phyloP scores from a whole-genome alignment of 2,797 vertebrate species.

The Enteromius trimaculatus region DNA sequence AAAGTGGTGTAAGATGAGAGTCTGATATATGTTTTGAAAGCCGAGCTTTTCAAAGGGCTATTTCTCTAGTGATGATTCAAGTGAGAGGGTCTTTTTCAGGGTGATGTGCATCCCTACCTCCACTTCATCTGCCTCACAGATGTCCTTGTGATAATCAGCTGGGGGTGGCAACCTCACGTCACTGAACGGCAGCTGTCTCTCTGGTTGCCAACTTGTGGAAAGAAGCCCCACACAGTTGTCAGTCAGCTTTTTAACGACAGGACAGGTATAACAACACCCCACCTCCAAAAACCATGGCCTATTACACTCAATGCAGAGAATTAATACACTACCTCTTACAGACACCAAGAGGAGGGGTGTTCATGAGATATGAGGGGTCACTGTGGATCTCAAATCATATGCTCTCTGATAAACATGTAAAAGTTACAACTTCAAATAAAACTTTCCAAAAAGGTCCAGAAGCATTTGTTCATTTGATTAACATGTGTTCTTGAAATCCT shows the following conservation, averaged over 20 bases:
- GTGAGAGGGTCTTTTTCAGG: neutral
- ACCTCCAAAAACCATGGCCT: neutral
- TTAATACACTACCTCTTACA: neutral
- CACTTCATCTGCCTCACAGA: constrained; percentile 91
- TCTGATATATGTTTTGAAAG: neutral
- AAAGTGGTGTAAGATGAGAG: neutral
- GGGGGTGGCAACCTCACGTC: constrained; percentile 91
- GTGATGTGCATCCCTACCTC: constrained; percentile 77
- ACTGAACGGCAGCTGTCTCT: constrained; percentile 90
- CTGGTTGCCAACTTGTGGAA: constrained; percentile 87
- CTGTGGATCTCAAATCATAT: neutral
- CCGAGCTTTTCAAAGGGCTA: neutral
- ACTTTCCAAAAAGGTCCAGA: neutral
- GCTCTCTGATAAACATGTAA: neutral
- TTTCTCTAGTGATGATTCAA: constrained; percentile 6
- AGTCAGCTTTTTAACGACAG: constrained; percentile 17
- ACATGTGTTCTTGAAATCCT: neutral
- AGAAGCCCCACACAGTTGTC: neutral
- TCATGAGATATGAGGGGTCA: neutral
- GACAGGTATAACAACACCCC: neutral
- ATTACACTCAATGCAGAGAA: neutral
- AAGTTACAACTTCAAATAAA: neutral
- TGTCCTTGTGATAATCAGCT: constrained; percentile 86
- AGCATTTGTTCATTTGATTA: no score
- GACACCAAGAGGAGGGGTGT: neutral